phyloP scores from a whole-genome alignment of 2,113 vertebrate genomes.

The Eidolon helvum region DNA sequence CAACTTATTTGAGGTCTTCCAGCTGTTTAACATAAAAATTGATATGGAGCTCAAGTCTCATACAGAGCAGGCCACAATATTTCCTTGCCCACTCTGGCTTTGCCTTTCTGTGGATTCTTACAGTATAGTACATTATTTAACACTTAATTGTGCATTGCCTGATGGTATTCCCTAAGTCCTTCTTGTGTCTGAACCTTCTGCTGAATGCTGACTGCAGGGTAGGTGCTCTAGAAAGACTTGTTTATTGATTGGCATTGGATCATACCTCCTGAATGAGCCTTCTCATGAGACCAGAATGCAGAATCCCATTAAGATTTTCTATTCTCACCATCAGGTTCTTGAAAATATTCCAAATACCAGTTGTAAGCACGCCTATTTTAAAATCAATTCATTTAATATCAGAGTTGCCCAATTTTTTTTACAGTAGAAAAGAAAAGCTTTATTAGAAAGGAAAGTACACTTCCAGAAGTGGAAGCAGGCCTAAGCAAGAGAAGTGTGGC shows the following conservation, averaged over 20 bases:
- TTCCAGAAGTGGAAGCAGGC: too few species aligned
- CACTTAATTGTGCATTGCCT: background rate
- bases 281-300: background rate
- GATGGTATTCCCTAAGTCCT: background rate
- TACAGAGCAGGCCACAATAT: background rate
- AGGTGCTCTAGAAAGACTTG: background rate
- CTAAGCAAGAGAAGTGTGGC: too few species aligned
- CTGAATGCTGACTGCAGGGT: background rate
- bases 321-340: background rate
- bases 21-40: background rate
- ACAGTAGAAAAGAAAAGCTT: too few species aligned
- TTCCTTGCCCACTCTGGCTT: background rate
- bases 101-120: constrained; percentile 13
- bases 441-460: too few species aligned
- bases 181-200: background rate
- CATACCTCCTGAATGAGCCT: background rate
- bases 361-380: background rate
- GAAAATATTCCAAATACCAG: background rate
- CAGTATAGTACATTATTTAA: background rate
- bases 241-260: background rate
- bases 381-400: background rate
- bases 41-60: background rate
- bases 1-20: background rate
- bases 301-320: background rate
- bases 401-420: too few species aligned